Conservation (phyloP, 2,113 vertebrate genomes). For the Antechinus flavipes region DNA sequence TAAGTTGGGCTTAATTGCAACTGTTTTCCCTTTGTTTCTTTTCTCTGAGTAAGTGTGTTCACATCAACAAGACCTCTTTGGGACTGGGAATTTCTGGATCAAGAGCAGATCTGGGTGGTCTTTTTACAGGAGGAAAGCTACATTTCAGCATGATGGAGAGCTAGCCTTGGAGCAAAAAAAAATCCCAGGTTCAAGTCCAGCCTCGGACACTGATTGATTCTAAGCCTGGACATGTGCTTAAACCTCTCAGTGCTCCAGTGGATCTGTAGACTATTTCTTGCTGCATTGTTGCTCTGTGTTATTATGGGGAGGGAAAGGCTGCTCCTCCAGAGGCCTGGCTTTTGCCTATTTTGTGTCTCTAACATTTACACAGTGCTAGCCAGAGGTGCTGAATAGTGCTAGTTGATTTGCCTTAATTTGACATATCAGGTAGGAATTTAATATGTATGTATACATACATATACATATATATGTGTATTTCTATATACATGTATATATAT, state of each 20-base stretch:
- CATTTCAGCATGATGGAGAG: neutral
- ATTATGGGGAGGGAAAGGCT: neutral
- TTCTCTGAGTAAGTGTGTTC: neutral
- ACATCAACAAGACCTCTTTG: neutral
- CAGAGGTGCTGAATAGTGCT: neutral
- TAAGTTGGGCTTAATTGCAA: neutral
- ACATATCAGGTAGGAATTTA: neutral
- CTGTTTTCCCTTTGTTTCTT: neutral
- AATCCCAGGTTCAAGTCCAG: neutral
- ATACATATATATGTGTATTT: neutral
- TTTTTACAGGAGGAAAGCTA: accelerated
- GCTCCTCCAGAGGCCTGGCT: neutral
- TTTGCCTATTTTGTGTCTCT: neutral
- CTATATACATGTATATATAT: too few species aligned
- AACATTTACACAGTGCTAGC: neutral
- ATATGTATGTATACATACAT: neutral
- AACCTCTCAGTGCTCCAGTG: neutral
- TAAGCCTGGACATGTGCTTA: neutral
- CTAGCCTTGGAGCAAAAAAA: neutral
- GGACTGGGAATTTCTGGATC: neutral
- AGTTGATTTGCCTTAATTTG: neutral
- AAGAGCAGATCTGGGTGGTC: neutral
- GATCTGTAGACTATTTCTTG: neutral
- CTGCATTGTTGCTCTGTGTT: neutral
- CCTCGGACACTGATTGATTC: neutral